These are phyloP conservation scores for Sinosuthora webbiana DNA, from an alignment of 2,113 vertebrate species.

Conservation along the genomic window DNA sequence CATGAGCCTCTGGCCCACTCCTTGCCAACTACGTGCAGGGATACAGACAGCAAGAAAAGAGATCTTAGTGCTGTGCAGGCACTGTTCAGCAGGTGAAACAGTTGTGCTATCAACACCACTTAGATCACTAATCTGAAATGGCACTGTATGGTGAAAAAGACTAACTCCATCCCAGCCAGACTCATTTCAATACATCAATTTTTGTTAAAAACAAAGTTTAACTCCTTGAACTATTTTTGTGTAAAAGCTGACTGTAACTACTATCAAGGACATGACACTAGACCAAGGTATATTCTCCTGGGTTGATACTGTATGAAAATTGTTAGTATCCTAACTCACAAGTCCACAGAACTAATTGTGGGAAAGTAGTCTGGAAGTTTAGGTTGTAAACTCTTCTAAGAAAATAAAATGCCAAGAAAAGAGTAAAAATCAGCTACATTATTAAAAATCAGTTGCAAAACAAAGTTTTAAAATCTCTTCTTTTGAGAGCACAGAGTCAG, in stretches of 20 bases:
- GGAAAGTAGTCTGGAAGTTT: background rate
- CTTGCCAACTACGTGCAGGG: background rate
- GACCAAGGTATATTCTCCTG: background rate
- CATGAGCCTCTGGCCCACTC: background rate
- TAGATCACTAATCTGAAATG: background rate
- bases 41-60: background rate
- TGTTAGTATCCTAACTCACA: background rate
- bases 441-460: background rate
- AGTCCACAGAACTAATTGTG: background rate
- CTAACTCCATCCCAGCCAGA: background rate
- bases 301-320: background rate
- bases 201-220: background rate
- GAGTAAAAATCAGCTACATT: background rate
- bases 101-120: background rate
- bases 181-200: accelerated
- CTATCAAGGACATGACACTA: background rate
- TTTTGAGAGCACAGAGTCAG: background rate
- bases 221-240: background rate
- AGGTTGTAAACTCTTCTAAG: background rate
- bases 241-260: background rate
- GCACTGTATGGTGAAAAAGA: background rate
- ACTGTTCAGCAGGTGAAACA: background rate
- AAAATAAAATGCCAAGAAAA: background rate
- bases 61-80: background rate
- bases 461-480: background rate